Conservation (phyloP, 2,113 vertebrate species). For the Sorex araneus region DNA sequence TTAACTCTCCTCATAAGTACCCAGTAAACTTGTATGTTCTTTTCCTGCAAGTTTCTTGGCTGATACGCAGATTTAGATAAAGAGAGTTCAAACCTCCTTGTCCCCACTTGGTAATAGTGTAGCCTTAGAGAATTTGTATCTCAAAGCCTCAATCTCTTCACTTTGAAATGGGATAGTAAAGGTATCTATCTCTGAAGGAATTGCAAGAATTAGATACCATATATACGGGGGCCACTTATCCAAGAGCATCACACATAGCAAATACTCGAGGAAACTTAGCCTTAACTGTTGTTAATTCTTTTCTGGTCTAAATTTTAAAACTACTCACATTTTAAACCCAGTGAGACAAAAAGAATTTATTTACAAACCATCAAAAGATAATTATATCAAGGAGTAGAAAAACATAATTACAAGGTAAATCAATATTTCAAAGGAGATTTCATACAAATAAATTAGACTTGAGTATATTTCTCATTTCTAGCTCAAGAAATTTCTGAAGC, state of each 20-base stretch:
- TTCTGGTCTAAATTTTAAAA: conserved; percentile 9
- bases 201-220: neutral
- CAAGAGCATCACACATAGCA: neutral
- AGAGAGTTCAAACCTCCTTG: too few relatives aligned
- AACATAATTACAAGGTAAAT: conserved; percentile 59
- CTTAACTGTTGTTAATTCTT: neutral
- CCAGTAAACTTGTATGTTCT: neutral
- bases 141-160: neutral
- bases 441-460: conserved; percentile 62
- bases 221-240: neutral
- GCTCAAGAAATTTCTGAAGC: conserved; percentile 64
- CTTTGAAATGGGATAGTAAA: neutral
- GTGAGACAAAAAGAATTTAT: conserved; percentile 10
- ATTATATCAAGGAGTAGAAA: conserved; percentile 43
- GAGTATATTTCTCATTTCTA: conserved; percentile 68
- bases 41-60: neutral
- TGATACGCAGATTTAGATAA: neutral
- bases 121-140: neutral
- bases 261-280: conserved; percentile 3
- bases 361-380: conserved; percentile 55
- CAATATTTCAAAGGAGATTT: conserved; percentile 66
- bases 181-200: neutral
- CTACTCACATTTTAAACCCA: conserved; percentile 25
- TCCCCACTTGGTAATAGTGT: neutral
- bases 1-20: neutral